Evolutionary conservation across 2,888 invertebrate genomes (phyloP), one percentile per base, ranked within the genome.

Genomic region (Macrophya alboannulata): DNA sequence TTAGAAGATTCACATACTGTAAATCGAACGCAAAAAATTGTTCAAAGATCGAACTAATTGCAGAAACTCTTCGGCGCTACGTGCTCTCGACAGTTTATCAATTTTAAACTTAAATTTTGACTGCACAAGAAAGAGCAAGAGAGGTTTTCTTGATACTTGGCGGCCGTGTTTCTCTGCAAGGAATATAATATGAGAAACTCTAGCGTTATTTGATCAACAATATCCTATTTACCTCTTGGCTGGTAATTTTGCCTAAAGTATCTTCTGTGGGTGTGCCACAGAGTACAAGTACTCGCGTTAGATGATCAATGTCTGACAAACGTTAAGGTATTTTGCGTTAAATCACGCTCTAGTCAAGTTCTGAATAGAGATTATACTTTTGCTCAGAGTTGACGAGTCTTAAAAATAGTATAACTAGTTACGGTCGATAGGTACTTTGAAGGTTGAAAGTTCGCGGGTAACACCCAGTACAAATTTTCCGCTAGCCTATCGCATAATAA

Each of bases 241-340:
- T 97, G 93, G 96, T 97, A 94, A 98, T 97, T 95, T 98, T 98
- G 94, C 95, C 95, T 94, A 97, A 95, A 88, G 97, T 96, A 92
- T 97, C 97, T 93, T 96, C 96, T 92, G 96, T 96, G 88, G 98
- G 98, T 89, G 97, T 98, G 89, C 98, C 98, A 94, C 97, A 97
- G 91, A 98, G 95, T 93, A 96, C 96, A 95, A 98, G 96, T 93
- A 98, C 98, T 94, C 97, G 96, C 91, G 97, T 97, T 95, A 98
- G 96, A 94, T 98, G 98, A 94, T 98, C 98, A 95, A 98, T 97
- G 95, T 98, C 98, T 98, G 95, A 90, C 89, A 90, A 90, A 90
- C 89, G 93, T 93, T 93, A 93, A 93, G 93, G 93, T 90, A 90
- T 90, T 87, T 87, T 87, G 81, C 51, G 68, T 51, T 45, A 55